Evolutionary conservation across 2,113 vertebrate species (phyloP).

Genomic region (Scomber scombrus): DNA sequence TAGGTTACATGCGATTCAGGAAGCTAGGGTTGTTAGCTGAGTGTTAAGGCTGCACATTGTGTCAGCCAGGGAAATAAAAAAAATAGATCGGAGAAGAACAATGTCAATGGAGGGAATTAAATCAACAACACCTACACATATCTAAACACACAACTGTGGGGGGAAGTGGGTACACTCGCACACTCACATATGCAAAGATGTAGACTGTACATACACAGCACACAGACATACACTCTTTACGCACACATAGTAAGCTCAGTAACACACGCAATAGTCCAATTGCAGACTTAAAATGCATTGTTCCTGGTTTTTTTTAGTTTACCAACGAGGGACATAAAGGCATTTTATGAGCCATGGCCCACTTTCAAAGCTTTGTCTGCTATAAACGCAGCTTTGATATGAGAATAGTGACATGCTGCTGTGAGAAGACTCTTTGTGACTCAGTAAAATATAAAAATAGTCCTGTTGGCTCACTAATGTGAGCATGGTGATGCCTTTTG

Average conservation of each 20-base stretch:
- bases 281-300: conserved; percentile 76
- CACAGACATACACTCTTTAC: conserved; percentile 13
- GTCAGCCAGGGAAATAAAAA: conserved; percentile 65
- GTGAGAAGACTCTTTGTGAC: conserved; percentile 79
- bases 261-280: conserved; percentile 65
- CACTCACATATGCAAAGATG: conserved; percentile 45
- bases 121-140: conserved; percentile 76
- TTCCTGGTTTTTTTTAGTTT: conserved; percentile 71
- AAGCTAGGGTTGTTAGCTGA: conserved; percentile 80
- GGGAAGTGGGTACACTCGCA: conserved; percentile 26
- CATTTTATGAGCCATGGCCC: conserved; percentile 80
- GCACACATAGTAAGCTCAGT: conserved; percentile 61
- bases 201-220: neutral
- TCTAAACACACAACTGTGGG: conserved; percentile 61
- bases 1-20: conserved; percentile 83
- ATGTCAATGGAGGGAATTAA: conserved; percentile 76
- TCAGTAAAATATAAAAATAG: conserved; percentile 80
- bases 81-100: conserved; percentile 74
- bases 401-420: conserved; percentile 78
- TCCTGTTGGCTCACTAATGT: conserved; percentile 73
- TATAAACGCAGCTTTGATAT: conserved; percentile 81
- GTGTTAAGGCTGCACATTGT: conserved; percentile 76
- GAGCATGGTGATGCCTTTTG: conserved; percentile 73
- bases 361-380: conserved; percentile 80
- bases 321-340: conserved; percentile 73